These are phyloP conservation scores for Brachionus manjavacas DNA, from an alignment of 1,140 invertebrate species.

Conservation along the genomic window DNA sequence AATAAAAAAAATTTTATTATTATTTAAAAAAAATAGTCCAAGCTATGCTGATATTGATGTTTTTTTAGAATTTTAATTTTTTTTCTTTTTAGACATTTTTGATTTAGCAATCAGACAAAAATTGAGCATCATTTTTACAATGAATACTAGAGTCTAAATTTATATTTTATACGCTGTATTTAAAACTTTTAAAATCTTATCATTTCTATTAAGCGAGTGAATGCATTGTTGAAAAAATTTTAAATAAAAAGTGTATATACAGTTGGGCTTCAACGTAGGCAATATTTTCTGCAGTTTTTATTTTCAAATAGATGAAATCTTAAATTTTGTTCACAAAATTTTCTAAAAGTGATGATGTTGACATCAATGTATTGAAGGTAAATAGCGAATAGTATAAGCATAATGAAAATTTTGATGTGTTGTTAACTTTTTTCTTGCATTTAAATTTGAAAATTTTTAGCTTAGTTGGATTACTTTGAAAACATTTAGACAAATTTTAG, in stretches of 20 bases:
- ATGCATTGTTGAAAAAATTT: background rate
- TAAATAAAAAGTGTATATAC: background rate
- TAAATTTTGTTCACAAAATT: background rate
- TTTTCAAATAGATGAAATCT: no score
- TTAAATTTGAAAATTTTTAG: conserved; percentile 31
- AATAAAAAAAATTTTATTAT: no score
- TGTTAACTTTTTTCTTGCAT: conserved; percentile 18
- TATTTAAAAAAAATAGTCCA: no score
- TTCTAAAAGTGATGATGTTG: conserved; percentile 3
- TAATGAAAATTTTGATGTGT: conserved; percentile 8
- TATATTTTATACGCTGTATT: background rate
- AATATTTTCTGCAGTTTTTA: conserved; percentile 13
- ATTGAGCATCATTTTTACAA: background rate
- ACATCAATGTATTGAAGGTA: background rate
- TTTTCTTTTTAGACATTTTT: no score
- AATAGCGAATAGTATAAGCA: background rate
- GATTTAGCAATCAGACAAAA: background rate
- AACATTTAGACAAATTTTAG: background rate
- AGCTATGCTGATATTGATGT: no score
- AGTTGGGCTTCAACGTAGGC: background rate
- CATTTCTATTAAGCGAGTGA: background rate
- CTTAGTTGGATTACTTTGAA: background rate
- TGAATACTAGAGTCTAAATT: background rate
- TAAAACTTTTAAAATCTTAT: background rate
- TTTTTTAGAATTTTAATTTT: no score